These are phyloP conservation scores for Luffia ferchaultella DNA, from an alignment of 2,888 invertebrate genomes.

Conservation along the genomic window DNA sequence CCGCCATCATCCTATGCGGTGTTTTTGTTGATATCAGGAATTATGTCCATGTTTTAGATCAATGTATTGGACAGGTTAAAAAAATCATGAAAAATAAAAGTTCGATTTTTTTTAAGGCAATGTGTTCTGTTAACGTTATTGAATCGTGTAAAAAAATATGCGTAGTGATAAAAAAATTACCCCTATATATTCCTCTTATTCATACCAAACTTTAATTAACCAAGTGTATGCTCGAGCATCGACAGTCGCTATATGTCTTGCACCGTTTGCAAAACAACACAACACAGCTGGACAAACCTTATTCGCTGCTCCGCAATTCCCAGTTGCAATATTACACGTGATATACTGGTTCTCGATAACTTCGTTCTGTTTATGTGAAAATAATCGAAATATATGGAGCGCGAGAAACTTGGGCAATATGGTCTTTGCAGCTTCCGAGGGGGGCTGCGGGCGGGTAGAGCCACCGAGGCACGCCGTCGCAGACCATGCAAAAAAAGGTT, in stretches of 20 bases:
- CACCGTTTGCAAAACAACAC: constrained; percentile 8
- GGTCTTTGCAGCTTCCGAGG: not conserved
- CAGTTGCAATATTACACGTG: constrained; percentile 21
- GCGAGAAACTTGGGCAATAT: constrained; percentile 6
- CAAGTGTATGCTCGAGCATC: not conserved
- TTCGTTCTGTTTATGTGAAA: constrained; percentile 22
- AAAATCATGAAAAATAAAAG: too few species aligned
- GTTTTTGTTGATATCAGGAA: too few species aligned
- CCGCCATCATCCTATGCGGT: too few species aligned
- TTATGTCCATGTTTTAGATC: too few species aligned
- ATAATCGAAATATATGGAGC: constrained; percentile 22
- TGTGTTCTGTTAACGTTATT: too few species aligned
- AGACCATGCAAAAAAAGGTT: not conserved
- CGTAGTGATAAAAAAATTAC: too few species aligned
- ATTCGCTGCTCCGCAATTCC: constrained; percentile 10
- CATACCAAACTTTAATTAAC: not conserved
- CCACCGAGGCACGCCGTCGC: not conserved
- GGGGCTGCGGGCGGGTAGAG: not conserved
- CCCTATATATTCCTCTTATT: too few species aligned
- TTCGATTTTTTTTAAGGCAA: too few species aligned
- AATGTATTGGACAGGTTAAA: too few species aligned
- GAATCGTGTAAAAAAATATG: too few species aligned
- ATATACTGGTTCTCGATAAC: constrained; percentile 25
- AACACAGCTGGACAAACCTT: constrained; percentile 12
- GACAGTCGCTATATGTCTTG: not conserved